Conservation (phyloP, 2,113 vertebrate genomes). For the Hydropotes inermis region DNA sequence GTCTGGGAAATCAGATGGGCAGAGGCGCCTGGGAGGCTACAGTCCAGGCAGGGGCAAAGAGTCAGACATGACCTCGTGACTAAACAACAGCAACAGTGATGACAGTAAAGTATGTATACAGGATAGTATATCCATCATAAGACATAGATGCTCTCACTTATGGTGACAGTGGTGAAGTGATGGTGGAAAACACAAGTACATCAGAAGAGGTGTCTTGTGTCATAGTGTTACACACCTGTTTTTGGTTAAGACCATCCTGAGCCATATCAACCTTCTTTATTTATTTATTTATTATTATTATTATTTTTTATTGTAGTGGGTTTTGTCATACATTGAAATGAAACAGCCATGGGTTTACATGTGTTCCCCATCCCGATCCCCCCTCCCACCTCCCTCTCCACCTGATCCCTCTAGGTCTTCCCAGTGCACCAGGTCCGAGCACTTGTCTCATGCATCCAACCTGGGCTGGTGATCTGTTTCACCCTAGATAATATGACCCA, state of each 20-base stretch:
- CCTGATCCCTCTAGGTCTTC: no score
- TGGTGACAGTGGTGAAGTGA: neutral
- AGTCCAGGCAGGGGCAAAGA: neutral
- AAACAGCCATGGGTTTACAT: no score
- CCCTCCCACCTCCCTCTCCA: no score
- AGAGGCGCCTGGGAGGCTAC: neutral
- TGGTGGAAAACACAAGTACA: rapidly evolving
- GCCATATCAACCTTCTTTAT: neutral
- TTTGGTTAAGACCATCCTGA: neutral
- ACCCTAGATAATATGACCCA: no score
- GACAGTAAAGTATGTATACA: neutral
- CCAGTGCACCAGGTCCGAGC: no score
- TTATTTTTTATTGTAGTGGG: no score
- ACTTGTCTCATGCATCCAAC: no score
- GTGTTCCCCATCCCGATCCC: no score
- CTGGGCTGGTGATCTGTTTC: no score
- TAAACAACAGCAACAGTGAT: rapidly evolving
- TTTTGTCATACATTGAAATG: no score
- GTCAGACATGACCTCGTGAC: neutral
- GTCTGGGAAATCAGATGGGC: neutral
- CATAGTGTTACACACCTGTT: no score
- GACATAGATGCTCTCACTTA: rapidly evolving
- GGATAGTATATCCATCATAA: neutral
- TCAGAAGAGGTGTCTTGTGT: neutral
- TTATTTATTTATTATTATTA: no score